These are phyloP conservation scores for Calyptomena viridis DNA, from an alignment of 2,113 vertebrate species.

Conservation along the genomic window DNA sequence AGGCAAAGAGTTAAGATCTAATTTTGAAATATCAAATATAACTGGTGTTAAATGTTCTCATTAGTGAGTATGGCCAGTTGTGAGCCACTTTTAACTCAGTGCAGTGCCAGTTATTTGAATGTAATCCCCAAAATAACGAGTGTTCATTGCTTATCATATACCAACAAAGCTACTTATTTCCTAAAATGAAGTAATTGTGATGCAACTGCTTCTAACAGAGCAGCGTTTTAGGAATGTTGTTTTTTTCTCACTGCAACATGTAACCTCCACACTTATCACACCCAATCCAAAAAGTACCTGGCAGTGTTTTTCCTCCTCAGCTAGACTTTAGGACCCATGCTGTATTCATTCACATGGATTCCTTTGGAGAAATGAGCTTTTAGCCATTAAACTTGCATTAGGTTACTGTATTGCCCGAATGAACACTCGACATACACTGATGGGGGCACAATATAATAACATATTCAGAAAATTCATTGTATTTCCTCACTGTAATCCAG, in stretches of 20 bases:
- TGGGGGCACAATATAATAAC: background rate
- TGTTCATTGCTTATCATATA: background rate
- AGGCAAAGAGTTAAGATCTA: background rate
- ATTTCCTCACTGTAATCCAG: background rate
- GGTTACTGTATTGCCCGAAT: background rate
- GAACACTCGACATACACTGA: background rate
- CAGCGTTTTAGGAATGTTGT: background rate
- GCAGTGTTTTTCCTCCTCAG: background rate
- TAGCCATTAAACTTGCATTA: background rate
- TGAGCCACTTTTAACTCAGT: background rate
- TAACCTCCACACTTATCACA: background rate
- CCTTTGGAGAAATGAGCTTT: background rate
- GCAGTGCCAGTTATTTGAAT: background rate
- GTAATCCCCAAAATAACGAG: background rate
- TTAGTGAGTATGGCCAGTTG: background rate
- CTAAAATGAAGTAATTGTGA: background rate
- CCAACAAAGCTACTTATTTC: background rate
- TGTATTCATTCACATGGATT: background rate
- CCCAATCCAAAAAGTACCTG: background rate
- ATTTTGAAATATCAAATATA: background rate
- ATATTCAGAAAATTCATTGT: background rate
- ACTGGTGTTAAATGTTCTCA: background rate
- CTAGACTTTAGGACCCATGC: background rate
- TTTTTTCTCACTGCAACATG: background rate
- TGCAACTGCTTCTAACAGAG: background rate